phyloP scores from a whole-genome alignment of 1,140 invertebrate species.

The Kradibia gibbosae region DNA sequence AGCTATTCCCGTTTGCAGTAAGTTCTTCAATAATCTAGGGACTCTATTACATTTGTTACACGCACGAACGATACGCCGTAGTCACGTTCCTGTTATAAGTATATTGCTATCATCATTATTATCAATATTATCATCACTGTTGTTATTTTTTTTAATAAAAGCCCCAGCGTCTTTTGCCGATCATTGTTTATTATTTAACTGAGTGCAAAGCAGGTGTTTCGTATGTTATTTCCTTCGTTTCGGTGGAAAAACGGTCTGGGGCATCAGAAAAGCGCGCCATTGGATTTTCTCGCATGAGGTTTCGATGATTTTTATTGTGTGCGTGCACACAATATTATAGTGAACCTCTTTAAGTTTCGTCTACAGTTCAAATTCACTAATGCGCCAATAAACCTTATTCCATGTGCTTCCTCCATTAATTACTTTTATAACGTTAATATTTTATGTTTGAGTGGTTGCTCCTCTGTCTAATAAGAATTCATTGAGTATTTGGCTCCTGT shows the following conservation, averaged over 20 bases:
- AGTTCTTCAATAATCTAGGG: constrained; percentile 39
- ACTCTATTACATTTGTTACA: constrained; percentile 52
- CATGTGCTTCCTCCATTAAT: constrained; percentile 12
- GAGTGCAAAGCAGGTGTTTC: not conserved
- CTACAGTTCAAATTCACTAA: constrained; percentile 2
- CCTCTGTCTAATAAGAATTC: no score
- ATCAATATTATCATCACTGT: not conserved
- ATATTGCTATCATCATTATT: not conserved
- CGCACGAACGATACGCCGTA: not conserved
- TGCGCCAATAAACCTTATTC: not conserved
- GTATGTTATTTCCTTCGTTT: not conserved
- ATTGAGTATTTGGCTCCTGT: no score
- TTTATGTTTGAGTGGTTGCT: no score
- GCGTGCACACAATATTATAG: not conserved
- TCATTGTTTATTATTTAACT: not conserved
- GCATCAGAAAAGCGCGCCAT: constrained; percentile 25
- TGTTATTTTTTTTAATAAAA: not conserved
- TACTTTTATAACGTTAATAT: not conserved
- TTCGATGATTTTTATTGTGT: constrained; percentile 11
- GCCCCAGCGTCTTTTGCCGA: not conserved
- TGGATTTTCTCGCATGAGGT: constrained; percentile 10
- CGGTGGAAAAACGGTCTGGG: not conserved
- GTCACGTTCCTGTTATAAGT: not conserved
- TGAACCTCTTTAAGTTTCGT: constrained; percentile 6
- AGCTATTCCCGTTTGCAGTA: constrained; percentile 52